Evolutionary conservation across 2,888 invertebrate species (phyloP).

Genomic region (Mesochorus sp.): DNA sequence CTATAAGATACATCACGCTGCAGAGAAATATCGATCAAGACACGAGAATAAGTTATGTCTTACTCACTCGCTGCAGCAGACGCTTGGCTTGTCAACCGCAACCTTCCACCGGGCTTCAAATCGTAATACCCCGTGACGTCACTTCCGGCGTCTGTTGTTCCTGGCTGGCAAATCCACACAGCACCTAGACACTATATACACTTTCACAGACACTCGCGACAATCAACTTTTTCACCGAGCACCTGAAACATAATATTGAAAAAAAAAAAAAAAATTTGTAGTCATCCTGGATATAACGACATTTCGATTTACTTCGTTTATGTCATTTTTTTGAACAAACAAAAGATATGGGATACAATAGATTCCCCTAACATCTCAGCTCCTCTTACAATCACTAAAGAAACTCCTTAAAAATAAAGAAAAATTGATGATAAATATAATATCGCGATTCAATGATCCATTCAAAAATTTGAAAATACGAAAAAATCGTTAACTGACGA

Average conservation of each 20-base stretch:
- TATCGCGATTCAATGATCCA: no score
- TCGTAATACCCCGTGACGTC: conserved; percentile 76
- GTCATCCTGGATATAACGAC: no score
- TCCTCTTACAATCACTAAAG: no score
- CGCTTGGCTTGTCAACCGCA: conserved; percentile 80
- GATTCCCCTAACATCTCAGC: no score
- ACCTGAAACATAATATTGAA: background rate
- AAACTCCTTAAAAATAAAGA: no score
- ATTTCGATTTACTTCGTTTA: no score
- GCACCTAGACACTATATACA: background rate
- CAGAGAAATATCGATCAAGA: background rate
- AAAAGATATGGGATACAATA: no score
- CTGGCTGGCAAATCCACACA: background rate
- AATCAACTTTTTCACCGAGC: background rate
- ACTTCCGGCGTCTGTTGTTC: conserved; percentile 72
- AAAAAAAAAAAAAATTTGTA: background rate
- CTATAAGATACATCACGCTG: no score
- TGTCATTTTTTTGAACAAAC: no score
- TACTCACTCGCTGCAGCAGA: conserved; percentile 59
- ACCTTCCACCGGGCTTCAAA: conserved; percentile 73
- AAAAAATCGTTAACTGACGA: no score
- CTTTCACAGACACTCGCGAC: conserved; percentile 17
- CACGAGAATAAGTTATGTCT: background rate
- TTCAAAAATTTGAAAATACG: no score
- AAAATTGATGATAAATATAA: no score